Evolutionary conservation across 30 jellyfish, hydroid and myxozoan genomes (phyloP).

Genomic region (Rhopilema esculentum): DNA sequence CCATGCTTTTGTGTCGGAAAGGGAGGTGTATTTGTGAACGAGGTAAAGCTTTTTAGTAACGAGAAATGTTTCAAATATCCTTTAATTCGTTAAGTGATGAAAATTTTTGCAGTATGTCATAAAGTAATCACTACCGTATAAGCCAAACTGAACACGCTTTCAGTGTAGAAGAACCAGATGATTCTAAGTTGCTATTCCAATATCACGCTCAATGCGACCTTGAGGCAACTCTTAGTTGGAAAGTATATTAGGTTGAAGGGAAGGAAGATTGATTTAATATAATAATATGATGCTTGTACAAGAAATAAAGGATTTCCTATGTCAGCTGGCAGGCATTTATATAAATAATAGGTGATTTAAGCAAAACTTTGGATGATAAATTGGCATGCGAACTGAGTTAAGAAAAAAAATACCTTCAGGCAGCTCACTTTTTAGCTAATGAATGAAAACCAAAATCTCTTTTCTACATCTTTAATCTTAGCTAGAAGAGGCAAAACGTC

Average conservation of each 20-base stretch:
- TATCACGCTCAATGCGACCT: background rate
- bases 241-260: background rate
- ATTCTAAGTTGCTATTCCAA: background rate
- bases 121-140: background rate
- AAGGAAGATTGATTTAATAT: background rate
- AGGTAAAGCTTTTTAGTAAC: constrained; percentile 4
- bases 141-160: background rate
- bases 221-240: background rate
- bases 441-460: background rate
- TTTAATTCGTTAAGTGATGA: background rate
- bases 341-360: background rate
- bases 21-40: constrained; percentile 11
- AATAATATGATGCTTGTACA: background rate
- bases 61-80: background rate
- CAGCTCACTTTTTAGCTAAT: too few relatives aligned
- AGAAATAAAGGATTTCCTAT: too few relatives aligned
- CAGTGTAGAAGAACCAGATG: background rate
- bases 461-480: background rate
- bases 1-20: background rate
- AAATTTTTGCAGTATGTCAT: background rate
- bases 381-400: background rate
- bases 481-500: background rate
- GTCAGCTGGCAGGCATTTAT: background rate
- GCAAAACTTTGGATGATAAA: background rate
- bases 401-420: background rate